These are phyloP conservation scores for Alcis repandata DNA, from an alignment of 2,888 invertebrate genomes.

Conservation along the genomic window DNA sequence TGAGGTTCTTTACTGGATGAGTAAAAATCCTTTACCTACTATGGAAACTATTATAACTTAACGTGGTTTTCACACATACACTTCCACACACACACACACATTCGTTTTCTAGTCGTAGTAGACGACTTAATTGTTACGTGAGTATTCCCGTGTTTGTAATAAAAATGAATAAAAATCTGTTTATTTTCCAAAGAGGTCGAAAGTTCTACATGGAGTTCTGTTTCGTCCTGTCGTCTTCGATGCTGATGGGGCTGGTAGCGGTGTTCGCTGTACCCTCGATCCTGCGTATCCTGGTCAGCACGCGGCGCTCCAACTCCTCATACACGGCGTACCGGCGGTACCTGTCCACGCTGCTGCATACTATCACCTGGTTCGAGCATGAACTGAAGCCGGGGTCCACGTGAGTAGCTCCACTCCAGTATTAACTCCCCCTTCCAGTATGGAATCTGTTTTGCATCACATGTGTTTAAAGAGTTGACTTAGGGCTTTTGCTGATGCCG, in stretches of 20 bases:
- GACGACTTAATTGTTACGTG: no score
- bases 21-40: no score
- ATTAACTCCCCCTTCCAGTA: no score
- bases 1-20: no score
- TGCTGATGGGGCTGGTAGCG: conserved; percentile 91
- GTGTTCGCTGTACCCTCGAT: conserved; percentile 92
- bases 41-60: no score
- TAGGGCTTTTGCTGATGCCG: no score
- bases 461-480: no score
- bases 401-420: no score
- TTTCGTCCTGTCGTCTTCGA: conserved; percentile 89
- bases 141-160: neutral
- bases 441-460: no score
- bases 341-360: conserved; percentile 92
- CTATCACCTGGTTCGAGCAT: conserved; percentile 92
- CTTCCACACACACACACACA: no score
- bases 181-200: conserved; percentile 88
- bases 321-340: conserved; percentile 93
- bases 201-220: conserved; percentile 90
- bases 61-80: no score
- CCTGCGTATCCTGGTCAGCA: conserved; percentile 89
- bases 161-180: neutral
- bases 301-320: conserved; percentile 89
- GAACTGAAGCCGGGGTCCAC: conserved; percentile 86
- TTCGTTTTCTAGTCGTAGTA: no score